Conservation (phyloP, 2,797 vertebrate species). For the Eupleurogrammus muticus region DNA sequence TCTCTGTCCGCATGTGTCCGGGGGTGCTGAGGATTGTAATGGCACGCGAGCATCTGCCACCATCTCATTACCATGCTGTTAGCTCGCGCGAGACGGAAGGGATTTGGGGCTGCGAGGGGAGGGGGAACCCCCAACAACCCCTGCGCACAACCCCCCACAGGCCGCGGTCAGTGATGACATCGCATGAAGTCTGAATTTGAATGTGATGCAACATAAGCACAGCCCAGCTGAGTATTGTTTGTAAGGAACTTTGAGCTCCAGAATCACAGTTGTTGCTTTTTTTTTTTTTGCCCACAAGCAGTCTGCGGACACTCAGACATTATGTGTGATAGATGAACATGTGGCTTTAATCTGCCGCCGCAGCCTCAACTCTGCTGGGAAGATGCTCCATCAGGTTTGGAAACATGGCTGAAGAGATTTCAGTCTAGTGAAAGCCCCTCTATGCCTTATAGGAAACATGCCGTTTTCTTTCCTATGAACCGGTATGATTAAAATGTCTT, state of each 20-base stretch:
- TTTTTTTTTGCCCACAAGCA: not conserved
- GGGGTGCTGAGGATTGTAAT: conserved; percentile 88
- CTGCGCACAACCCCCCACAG: conserved; percentile 1
- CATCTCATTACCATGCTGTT: conserved; percentile 91
- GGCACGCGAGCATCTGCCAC: conserved; percentile 97
- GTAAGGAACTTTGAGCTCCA: not conserved
- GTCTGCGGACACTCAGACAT: not conserved
- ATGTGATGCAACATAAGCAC: not conserved
- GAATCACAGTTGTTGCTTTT: not conserved
- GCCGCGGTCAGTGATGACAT: conserved; percentile 16
- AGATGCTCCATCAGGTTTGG: not conserved
- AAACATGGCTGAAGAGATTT: not conserved
- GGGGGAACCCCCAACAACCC: conserved; percentile 9
- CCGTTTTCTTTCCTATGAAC: too few species aligned
- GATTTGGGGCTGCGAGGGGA: conserved; percentile 32
- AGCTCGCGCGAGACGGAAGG: conserved; percentile 80
- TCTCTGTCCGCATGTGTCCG: conserved; percentile 82
- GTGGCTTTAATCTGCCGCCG: too few species aligned
- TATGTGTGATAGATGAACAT: not conserved
- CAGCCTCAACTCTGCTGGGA: not conserved
- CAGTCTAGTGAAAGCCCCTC: not conserved
- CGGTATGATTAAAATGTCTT: too few species aligned
- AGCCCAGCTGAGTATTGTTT: conserved; percentile 21
- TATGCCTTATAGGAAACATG: too few species aligned
- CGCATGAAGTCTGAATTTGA: conserved; percentile 6